These are phyloP conservation scores for Urosaurus nigricauda DNA, from an alignment of 2,797 vertebrate genomes.

Conservation along the genomic window DNA sequence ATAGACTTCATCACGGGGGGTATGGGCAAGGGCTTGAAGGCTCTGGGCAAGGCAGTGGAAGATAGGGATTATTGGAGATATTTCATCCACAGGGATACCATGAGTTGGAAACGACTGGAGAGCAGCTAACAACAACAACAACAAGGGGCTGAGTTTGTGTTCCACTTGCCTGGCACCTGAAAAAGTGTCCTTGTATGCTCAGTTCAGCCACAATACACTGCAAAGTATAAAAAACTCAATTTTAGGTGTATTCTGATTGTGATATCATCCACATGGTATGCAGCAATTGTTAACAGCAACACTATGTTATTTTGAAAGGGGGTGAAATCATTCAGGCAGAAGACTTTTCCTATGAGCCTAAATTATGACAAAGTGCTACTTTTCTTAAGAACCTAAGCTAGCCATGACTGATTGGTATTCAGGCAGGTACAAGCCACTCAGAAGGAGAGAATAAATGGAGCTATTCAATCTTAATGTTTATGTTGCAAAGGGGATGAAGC, in stretches of 20 bases:
- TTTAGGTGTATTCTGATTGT: background rate
- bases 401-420: slow-evolving; percentile 8
- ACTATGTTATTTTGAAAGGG: background rate
- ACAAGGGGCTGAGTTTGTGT: background rate
- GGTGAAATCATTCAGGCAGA: background rate
- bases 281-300: background rate
- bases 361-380: slow-evolving; percentile 29
- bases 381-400: slow-evolving; percentile 10
- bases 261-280: background rate
- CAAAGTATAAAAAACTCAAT: background rate
- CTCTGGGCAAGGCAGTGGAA: too few relatives aligned
- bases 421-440: background rate
- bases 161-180: too few relatives aligned
- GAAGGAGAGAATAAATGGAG: slow-evolving; percentile 19
- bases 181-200: background rate
- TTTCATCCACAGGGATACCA: too few relatives aligned
- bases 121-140: too few relatives aligned
- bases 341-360: slow-evolving; percentile 5
- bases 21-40: too few relatives aligned
- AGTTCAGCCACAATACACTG: background rate
- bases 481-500: background rate
- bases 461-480: slow-evolving; percentile 11
- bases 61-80: too few relatives aligned
- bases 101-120: too few relatives aligned
- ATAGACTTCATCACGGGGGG: too few relatives aligned